A percentile compares a stretch with the other conserved stretches of the same genome.
Conservation (phyloP, 2,888 invertebrate genomes). For the Allacma fusca region DNA sequence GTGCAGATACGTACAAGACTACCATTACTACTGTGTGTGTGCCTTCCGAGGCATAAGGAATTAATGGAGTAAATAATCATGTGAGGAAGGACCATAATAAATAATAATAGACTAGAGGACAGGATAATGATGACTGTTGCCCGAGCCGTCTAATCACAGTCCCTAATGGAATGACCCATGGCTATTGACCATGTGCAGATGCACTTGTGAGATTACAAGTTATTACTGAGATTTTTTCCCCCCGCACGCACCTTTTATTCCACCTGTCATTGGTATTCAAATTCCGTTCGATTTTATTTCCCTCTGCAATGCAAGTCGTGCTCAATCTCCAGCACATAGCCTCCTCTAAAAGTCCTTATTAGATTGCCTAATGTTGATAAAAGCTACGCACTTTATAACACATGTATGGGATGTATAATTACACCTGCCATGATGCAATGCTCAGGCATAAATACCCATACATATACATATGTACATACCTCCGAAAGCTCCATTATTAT, state of each 20-base stretch:
- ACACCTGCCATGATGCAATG: not conserved
- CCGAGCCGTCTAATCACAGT: slow-evolving; percentile 36
- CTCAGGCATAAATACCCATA: not conserved
- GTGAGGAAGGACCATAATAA: slow-evolving; percentile 16
- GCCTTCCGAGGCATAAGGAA: too few relatives aligned
- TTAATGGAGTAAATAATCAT: slow-evolving; percentile 4
- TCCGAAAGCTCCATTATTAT: too few relatives aligned
- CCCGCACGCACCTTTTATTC: slow-evolving; percentile 28
- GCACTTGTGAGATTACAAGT: slow-evolving; percentile 9
- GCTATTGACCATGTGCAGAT: slow-evolving; percentile 32
- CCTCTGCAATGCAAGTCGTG: not conserved
- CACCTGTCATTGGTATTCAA: slow-evolving; percentile 33
- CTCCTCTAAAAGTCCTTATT: not conserved
- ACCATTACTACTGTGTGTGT: too few relatives aligned
- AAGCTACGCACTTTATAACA: too few relatives aligned
- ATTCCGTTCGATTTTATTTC: slow-evolving; percentile 1
- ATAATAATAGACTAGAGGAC: slow-evolving; percentile 38
- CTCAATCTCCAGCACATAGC: not conserved
- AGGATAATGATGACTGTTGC: slow-evolving; percentile 33
- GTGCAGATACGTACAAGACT: not conserved
- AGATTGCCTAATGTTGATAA: too few relatives aligned
- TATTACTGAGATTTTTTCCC: not conserved
- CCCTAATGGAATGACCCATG: slow-evolving; percentile 37
- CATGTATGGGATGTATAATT: not conserved
- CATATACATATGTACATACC: too few relatives aligned